Conservation (phyloP, 2,888 invertebrate species). For the Iselma pallidipennis region DNA sequence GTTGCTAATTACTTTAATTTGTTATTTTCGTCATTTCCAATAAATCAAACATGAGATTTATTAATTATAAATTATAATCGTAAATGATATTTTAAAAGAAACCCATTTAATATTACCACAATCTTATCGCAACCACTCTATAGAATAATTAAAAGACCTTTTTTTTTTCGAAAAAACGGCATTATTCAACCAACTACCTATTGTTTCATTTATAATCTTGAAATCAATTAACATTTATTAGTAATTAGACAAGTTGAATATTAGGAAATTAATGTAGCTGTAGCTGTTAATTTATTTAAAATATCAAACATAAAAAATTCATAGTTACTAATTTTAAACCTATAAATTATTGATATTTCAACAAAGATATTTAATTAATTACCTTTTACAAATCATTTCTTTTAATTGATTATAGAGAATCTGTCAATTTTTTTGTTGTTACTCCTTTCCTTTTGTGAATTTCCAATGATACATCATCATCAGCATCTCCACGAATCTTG, state of each 20-base stretch:
- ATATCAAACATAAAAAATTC: neutral
- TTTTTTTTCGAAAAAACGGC: neutral
- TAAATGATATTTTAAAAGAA: neutral
- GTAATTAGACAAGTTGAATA: conserved; percentile 3
- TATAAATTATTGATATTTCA: neutral
- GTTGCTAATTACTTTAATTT: neutral
- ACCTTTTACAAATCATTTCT: neutral
- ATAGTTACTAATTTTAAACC: neutral
- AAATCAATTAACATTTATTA: conserved; percentile 5
- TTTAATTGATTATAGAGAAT: neutral
- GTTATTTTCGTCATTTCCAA: neutral
- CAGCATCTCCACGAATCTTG: neutral
- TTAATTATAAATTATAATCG: neutral
- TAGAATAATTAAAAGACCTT: neutral
- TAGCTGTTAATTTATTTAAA: neutral
- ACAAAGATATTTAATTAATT: neutral
- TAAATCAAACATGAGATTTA: neutral
- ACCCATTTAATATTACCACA: too few species aligned
- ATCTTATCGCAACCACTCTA: neutral
- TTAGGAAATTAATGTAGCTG: too few species aligned
- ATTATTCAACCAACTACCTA: neutral
- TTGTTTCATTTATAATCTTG: conserved; percentile 3
- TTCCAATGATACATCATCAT: neutral
- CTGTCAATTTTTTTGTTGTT: neutral
- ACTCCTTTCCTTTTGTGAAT: neutral